Evolutionary conservation across 2,113 vertebrate genomes (phyloP).

Genomic region (Vanacampus margaritifer): DNA sequence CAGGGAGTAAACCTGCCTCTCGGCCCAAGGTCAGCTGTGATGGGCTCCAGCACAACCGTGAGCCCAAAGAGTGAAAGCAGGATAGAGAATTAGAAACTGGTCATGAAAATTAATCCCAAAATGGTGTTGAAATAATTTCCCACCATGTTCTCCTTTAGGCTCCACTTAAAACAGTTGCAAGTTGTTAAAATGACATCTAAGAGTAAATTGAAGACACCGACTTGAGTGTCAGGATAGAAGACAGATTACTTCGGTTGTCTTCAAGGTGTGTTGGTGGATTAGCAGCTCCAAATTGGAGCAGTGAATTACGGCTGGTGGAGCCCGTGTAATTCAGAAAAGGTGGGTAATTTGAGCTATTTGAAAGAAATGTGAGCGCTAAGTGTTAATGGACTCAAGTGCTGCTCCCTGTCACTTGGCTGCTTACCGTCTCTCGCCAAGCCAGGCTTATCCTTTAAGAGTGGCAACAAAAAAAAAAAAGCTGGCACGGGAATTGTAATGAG

Average conservation of each 20-base stretch:
- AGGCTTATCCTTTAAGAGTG: slow-evolving; percentile 1
- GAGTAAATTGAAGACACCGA: background rate
- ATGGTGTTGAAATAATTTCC: background rate
- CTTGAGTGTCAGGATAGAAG: background rate
- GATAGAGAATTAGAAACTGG: background rate
- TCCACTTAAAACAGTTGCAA: background rate
- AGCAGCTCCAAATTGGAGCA: slow-evolving; percentile 1
- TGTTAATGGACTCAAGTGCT: slow-evolving; percentile 30
- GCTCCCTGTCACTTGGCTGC: slow-evolving; percentile 17
- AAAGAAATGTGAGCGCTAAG: slow-evolving; percentile 16
- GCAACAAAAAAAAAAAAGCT: background rate
- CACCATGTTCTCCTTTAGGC: background rate
- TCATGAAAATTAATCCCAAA: background rate
- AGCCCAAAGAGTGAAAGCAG: background rate
- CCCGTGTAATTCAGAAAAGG: background rate
- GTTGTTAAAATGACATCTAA: background rate
- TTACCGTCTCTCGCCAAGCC: slow-evolving; percentile 10
- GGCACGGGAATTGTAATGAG: slow-evolving; percentile 5
- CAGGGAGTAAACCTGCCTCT: too few species aligned
- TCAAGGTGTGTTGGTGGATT: background rate
- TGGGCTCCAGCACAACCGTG: background rate
- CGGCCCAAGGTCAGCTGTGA: background rate
- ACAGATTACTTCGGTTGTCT: background rate
- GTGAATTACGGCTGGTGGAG: slow-evolving; percentile 2
- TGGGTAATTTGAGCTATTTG: slow-evolving; percentile 25